Conservation (phyloP, 2,888 invertebrate genomes). For the Cerceris rybyensis region DNA sequence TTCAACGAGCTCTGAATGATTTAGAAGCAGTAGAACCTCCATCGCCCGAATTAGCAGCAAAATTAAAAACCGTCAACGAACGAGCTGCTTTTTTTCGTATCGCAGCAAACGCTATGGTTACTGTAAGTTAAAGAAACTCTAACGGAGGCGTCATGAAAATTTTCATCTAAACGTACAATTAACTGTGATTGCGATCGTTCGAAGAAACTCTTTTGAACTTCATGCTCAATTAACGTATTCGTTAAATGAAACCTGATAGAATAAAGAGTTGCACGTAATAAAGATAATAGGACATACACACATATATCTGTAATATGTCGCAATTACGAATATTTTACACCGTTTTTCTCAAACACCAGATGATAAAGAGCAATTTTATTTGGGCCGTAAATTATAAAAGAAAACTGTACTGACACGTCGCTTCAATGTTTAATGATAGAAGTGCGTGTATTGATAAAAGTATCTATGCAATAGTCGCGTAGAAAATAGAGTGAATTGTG, state of each 20-base stretch:
- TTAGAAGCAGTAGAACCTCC: slow-evolving; percentile 86
- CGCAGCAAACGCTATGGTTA: slow-evolving; percentile 98
- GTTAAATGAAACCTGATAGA: no score
- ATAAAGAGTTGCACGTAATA: no score
- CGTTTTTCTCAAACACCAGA: no score
- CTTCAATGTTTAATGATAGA: slow-evolving; percentile 5
- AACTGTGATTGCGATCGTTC: no score
- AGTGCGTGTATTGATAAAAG: neutral
- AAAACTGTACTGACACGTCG: no score
- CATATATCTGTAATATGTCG: no score
- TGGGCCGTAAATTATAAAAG: no score
- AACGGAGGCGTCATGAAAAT: neutral
- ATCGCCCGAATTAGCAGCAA: slow-evolving; percentile 86
- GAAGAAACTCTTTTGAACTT: no score
- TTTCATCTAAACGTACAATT: neutral
- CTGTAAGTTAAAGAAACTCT: slow-evolving; percentile 84
- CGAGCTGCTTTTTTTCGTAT: slow-evolving; percentile 97
- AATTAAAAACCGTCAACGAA: slow-evolving; percentile 95
- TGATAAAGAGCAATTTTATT: no score
- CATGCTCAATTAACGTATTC: no score
- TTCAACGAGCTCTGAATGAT: slow-evolving; percentile 91
- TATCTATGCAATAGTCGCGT: slow-evolving; percentile 16
- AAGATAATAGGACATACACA: no score
- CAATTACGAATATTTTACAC: no score
- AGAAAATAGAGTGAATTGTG: slow-evolving; percentile 49